These are phyloP conservation scores for Tupaia chinensis DNA, from an alignment of 2,113 vertebrate genomes.

Conservation along the genomic window DNA sequence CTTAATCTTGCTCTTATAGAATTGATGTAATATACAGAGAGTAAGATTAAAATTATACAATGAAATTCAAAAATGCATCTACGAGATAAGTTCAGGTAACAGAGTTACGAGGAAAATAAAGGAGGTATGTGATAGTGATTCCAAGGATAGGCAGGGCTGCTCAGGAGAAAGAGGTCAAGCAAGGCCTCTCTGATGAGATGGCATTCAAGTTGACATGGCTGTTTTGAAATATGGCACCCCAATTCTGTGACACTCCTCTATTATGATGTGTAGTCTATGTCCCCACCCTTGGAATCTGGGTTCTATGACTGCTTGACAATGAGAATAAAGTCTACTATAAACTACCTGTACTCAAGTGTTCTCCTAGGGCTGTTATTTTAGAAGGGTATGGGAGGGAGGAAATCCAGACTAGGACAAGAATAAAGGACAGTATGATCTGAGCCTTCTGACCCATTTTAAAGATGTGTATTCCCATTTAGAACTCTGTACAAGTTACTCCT, in stretches of 20 bases:
- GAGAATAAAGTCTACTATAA: neutral
- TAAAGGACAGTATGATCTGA: neutral
- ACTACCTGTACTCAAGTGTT: neutral
- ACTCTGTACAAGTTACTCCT: neutral
- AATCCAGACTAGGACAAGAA: neutral
- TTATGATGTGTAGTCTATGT: neutral
- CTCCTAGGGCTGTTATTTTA: neutral
- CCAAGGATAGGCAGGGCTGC: neutral
- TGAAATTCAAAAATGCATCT: neutral
- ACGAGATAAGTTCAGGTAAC: neutral
- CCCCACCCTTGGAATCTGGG: neutral
- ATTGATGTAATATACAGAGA: neutral
- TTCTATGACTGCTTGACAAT: neutral
- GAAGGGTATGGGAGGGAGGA: neutral
- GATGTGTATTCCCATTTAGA: neutral
- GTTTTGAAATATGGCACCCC: neutral
- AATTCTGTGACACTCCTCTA: neutral
- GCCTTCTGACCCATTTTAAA: neutral
- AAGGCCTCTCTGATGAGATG: neutral
- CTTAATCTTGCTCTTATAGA: neutral
- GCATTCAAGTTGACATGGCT: neutral
- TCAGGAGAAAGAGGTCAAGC: neutral
- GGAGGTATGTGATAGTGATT: neutral
- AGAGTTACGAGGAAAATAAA: neutral
- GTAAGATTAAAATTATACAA: slow-evolving; percentile 10